Evolutionary conservation across 2,888 invertebrate genomes (phyloP).

Genomic region (Mesodorylaimus sp.): DNA sequence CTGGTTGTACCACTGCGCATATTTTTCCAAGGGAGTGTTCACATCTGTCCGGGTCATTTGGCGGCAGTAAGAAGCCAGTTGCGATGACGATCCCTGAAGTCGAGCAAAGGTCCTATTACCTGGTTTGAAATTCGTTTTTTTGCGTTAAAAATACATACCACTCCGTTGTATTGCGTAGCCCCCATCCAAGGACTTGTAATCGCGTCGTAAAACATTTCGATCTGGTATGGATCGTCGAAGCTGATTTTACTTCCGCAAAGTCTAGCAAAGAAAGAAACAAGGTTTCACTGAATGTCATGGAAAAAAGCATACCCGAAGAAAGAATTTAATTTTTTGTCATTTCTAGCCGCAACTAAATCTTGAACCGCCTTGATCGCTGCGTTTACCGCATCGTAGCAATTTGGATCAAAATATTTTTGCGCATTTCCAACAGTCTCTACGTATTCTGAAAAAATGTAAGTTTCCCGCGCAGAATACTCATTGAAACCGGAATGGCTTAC

Average conservation of each 20-base stretch:
- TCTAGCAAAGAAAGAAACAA: background rate
- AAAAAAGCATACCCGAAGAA: background rate
- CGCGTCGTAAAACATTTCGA: background rate
- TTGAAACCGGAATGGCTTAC: too few relatives aligned
- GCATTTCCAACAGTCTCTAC: background rate
- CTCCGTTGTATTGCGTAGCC: background rate
- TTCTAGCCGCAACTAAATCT: background rate
- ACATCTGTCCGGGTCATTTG: too few relatives aligned
- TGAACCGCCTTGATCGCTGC: background rate
- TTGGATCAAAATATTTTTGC: background rate
- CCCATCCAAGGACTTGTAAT: background rate
- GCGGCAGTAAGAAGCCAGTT: too few relatives aligned
- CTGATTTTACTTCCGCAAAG: background rate
- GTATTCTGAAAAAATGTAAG: too few relatives aligned
- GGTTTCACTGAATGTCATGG: background rate
- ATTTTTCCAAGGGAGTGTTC: too few relatives aligned
- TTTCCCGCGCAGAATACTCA: too few relatives aligned
- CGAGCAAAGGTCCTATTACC: too few relatives aligned
- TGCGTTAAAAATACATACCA: too few relatives aligned
- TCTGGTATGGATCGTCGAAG: background rate
- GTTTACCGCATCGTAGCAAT: background rate
- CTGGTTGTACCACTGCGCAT: too few relatives aligned
- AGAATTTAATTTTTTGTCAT: background rate
- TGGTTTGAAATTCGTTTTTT: too few relatives aligned
- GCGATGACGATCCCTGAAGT: too few relatives aligned